phyloP scores from a whole-genome alignment of 1,140 invertebrate genomes.

The Pachyrhynchus sulphureomaculatus region DNA sequence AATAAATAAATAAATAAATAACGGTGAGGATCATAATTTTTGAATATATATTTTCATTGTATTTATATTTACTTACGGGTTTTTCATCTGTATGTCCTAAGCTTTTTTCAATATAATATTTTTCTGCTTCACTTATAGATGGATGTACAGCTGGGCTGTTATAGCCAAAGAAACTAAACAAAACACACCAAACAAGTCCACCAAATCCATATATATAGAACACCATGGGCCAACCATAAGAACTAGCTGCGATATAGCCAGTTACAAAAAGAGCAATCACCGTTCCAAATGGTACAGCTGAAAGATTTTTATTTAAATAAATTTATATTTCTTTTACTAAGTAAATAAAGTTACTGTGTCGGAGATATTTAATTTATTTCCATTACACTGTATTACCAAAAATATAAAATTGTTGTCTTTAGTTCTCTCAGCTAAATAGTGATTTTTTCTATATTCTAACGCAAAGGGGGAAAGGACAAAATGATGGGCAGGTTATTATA shows the following conservation, averaged over 20 bases:
- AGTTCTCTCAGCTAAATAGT: too few species aligned
- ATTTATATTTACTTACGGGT: conserved; percentile 41
- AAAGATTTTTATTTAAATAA: neutral
- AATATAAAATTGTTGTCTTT: too few species aligned
- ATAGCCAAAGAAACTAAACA: conserved; percentile 64
- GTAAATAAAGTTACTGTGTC: too few species aligned
- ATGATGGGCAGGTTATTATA: too few species aligned
- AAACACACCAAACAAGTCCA: conserved; percentile 60
- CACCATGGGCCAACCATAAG: conserved; percentile 72
- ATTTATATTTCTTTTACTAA: too few species aligned
- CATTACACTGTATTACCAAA: too few species aligned
- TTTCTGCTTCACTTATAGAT: conserved; percentile 62
- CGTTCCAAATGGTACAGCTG: conserved; percentile 69
- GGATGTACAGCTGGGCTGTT: conserved; percentile 65
- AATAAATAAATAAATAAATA: too few species aligned
- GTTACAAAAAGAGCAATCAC: conserved; percentile 70
- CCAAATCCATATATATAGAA: conserved; percentile 75
- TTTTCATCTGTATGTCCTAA: conserved; percentile 18
- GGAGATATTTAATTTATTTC: too few species aligned
- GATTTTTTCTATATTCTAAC: too few species aligned
- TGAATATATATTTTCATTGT: too few species aligned
- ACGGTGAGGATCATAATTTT: too few species aligned
- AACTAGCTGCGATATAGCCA: conserved; percentile 64
- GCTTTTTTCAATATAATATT: conserved; percentile 60
- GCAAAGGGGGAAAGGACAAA: too few species aligned